Percentiles rank a stretch among this genome's conserved stretches.
Conservation (phyloP, 2,797 vertebrate genomes). For the Eptatretus atami region DNA sequence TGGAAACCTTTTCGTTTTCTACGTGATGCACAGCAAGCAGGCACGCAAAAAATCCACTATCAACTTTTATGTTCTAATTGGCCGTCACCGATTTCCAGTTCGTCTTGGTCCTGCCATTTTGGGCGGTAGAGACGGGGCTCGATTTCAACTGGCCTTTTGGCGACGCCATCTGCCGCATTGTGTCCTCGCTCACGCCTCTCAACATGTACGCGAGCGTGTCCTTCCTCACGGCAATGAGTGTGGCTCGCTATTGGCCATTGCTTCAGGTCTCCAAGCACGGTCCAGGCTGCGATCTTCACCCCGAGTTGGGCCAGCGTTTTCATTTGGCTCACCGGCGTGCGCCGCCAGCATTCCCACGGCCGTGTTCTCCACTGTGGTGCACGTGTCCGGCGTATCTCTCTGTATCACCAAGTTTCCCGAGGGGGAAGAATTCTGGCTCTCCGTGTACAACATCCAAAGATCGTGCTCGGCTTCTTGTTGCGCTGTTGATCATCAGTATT, state of each 20-base stretch:
- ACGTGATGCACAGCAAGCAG: conserved; percentile 19
- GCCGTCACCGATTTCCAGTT: conserved; percentile 27
- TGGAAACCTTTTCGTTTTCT: conserved; percentile 26
- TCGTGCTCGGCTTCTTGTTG: conserved; percentile 23
- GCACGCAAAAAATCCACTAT: conserved; percentile 17
- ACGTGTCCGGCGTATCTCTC: conserved; percentile 14
- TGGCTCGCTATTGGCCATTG: conserved; percentile 25
- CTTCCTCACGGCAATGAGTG: conserved; percentile 25
- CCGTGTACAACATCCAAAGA: conserved; percentile 27
- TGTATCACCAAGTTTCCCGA: conserved; percentile 27
- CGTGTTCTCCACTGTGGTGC: conserved; percentile 18
- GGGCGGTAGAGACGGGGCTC: conserved; percentile 24
- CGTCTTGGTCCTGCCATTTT: conserved; percentile 28
- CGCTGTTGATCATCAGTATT: conserved; percentile 17
- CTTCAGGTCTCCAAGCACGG: conserved; percentile 15
- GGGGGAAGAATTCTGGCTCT: conserved; percentile 22
- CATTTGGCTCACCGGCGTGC: conserved; percentile 19
- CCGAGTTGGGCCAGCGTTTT: conserved; percentile 14
- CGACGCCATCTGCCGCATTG: conserved; percentile 19
- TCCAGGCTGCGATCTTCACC: conserved; percentile 14
- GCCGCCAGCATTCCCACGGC: conserved; percentile 17
- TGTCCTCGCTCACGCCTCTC: conserved; percentile 22
- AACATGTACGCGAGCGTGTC: conserved; percentile 28
- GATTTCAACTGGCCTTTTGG: conserved; percentile 38
- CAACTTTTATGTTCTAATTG: conserved; percentile 27